A percentile compares a stretch with the other conserved stretches of the same genome.
Conservation (phyloP, 2,797 vertebrate species). For the Muraenolepis orangiensis region DNA sequence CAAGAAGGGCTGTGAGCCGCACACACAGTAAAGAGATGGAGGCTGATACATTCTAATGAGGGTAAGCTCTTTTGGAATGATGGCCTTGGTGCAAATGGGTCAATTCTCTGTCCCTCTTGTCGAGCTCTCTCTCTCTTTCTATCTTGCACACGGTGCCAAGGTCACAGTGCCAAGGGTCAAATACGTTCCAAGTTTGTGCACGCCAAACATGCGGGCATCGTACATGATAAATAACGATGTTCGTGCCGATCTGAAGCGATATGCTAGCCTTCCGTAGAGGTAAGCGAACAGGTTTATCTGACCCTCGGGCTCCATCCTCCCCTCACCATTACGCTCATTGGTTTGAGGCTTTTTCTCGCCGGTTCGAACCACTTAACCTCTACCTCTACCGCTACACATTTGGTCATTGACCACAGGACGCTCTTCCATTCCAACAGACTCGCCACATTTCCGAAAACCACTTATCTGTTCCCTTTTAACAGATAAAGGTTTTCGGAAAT, state of each 20-base stretch:
- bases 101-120: conserved; percentile 12
- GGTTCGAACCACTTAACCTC: not conserved
- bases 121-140: not conserved
- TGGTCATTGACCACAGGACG: not conserved
- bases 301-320: not conserved
- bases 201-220: not conserved
- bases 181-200: not conserved
- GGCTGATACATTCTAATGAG: conserved; percentile 66
- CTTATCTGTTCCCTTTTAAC: no score
- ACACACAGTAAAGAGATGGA: conserved; percentile 57
- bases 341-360: not conserved
- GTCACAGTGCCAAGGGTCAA: not conserved
- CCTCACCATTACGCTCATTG: not conserved
- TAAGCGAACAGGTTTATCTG: not conserved
- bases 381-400: not conserved
- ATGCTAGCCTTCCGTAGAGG: not conserved
- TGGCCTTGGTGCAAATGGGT: conserved; percentile 29
- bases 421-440: not conserved
- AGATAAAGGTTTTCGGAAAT: not conserved
- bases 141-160: conserved; percentile 10
- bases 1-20: conserved; percentile 62
- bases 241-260: not conserved
- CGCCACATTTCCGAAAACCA: no score
- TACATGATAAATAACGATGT: not conserved
- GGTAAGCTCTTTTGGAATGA: conserved; percentile 61